phyloP scores from a whole-genome alignment of 2,888 invertebrate species.

The Anodontia alba region DNA sequence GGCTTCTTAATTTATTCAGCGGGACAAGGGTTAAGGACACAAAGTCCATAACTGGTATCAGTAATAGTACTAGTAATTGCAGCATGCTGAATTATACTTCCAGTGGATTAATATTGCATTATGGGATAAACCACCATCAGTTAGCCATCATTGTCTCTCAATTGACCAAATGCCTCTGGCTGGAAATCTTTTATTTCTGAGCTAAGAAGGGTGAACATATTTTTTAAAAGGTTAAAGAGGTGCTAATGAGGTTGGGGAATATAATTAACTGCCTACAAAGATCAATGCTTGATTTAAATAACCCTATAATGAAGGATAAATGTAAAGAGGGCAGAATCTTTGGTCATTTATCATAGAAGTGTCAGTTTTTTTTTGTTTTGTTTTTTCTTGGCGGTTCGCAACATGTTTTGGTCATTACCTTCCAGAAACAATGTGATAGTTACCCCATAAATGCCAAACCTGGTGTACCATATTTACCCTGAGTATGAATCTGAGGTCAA shows the following conservation, averaged over 20 bases:
- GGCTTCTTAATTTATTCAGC: no score
- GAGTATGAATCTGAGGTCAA: no score
- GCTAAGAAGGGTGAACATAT: slow-evolving; percentile 31
- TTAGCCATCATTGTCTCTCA: not conserved
- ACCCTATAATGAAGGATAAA: not conserved
- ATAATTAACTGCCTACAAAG: slow-evolving; percentile 25
- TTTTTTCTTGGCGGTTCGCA: no score
- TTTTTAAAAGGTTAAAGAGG: slow-evolving; percentile 31
- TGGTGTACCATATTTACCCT: no score
- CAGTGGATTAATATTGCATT: not conserved
- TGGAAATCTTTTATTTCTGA: not conserved
- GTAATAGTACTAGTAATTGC: no score
- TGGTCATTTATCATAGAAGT: no score
- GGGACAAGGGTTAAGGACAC: no score
- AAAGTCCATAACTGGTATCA: no score
- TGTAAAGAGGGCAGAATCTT: not conserved
- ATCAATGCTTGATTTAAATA: not conserved
- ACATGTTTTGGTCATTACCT: no score
- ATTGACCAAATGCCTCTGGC: not conserved
- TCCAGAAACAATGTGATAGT: no score
- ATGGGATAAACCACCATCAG: not conserved
- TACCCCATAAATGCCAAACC: no score
- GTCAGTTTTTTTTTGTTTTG: no score
- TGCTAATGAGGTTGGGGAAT: slow-evolving; percentile 51
- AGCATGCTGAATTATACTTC: not conserved